phyloP scores from a whole-genome alignment of 2,888 invertebrate genomes.

The Tortrix viridana region DNA sequence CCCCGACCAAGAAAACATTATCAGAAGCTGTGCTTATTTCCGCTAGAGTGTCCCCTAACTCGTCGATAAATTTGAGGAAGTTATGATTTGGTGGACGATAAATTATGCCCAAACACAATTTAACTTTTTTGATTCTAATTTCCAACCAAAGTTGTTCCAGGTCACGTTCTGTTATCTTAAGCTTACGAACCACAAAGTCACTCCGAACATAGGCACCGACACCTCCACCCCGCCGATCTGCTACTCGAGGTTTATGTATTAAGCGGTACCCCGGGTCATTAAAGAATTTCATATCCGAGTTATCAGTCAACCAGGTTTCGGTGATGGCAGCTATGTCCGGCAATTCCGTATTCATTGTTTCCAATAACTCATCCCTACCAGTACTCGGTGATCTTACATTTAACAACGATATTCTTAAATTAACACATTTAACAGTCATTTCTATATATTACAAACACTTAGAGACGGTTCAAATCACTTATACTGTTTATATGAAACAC shows the following conservation, averaged over 20 bases:
- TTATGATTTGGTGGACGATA: slow-evolving; percentile 7
- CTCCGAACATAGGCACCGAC: slow-evolving; percentile 5
- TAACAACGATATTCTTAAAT: slow-evolving; percentile 3
- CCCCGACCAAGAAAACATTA: slow-evolving; percentile 4
- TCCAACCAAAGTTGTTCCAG: slow-evolving; percentile 20
- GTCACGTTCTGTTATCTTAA: too few species aligned
- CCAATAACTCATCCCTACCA: slow-evolving; percentile 18
- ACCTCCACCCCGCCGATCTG: slow-evolving; percentile 13
- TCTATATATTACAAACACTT: not conserved
- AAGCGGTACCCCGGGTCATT: slow-evolving; percentile 5
- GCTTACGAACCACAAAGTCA: not conserved
- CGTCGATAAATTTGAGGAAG: not conserved
- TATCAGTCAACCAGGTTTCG: slow-evolving; percentile 18
- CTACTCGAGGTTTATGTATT: slow-evolving; percentile 12
- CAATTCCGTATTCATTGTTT: slow-evolving; percentile 1
- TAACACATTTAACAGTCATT: slow-evolving; percentile 3
- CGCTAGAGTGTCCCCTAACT: not conserved
- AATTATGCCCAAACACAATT: not conserved
- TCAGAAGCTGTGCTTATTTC: not conserved
- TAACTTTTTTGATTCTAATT: slow-evolving; percentile 1
- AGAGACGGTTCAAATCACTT: not conserved
- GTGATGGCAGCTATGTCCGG: slow-evolving; percentile 11
- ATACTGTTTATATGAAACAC: not conserved
- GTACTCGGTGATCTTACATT: slow-evolving; percentile 20
- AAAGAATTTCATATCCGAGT: slow-evolving; percentile 3